Evolutionary conservation across 2,113 vertebrate genomes (phyloP).

Genomic region (Ageneiosus marmoratus): DNA sequence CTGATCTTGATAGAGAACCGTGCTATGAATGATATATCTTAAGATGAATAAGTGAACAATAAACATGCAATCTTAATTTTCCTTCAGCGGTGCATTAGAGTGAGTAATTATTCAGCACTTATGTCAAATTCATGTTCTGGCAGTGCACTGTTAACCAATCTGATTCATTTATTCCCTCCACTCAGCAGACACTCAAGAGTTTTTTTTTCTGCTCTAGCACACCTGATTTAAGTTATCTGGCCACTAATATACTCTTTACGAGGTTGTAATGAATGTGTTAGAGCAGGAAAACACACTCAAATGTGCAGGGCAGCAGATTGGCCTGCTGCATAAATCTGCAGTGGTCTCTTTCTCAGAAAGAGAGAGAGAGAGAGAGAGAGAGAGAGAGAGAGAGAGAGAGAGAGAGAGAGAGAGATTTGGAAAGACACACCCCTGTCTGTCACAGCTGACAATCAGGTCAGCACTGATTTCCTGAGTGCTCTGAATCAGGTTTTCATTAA

Average conservation of each 20-base stretch:
- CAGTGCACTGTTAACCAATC: not conserved
- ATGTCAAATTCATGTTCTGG: not conserved
- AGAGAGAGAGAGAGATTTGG: no score
- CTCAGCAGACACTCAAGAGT: not conserved
- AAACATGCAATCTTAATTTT: not conserved
- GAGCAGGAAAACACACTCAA: constrained; percentile 10
- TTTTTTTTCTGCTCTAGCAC: not conserved
- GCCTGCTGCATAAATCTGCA: constrained; percentile 31
- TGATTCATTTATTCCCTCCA: not conserved
- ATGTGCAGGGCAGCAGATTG: constrained; percentile 18
- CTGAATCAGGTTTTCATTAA: no score
- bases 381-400: constrained; percentile 12
- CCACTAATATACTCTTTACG: not conserved
- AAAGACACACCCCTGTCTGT: no score
- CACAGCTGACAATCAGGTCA: no score
- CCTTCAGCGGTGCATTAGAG: not conserved
- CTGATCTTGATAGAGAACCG: not conserved
- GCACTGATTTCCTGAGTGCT: no score
- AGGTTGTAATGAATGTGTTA: not conserved
- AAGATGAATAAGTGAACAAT: not conserved
- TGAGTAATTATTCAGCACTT: not conserved
- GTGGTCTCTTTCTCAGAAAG: not conserved
- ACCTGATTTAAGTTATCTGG: constrained; percentile 1
- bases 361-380: not conserved
- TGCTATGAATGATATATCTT: not conserved